These are phyloP conservation scores for Seriola rivoliana DNA, from an alignment of 2,113 vertebrate species.

Conservation along the genomic window DNA sequence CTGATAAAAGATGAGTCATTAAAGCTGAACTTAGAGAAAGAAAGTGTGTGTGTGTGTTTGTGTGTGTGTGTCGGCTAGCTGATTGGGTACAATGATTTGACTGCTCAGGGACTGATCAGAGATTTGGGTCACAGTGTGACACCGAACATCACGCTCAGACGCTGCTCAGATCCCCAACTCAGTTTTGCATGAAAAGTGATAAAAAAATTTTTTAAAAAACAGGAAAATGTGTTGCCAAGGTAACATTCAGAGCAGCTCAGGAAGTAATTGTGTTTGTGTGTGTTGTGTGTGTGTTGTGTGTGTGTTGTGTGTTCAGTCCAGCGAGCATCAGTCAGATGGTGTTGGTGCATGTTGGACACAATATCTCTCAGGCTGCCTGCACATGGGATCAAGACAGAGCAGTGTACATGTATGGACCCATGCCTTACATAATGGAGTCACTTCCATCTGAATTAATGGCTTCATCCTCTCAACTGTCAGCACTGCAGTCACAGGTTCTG, in stretches of 20 bases:
- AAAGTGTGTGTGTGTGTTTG: background rate
- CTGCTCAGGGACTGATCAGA: constrained; percentile 21
- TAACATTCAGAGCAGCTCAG: constrained; percentile 40
- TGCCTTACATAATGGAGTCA: constrained; percentile 37
- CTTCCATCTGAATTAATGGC: constrained; percentile 44
- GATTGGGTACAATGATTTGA: constrained; percentile 1
- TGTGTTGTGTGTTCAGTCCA: constrained; percentile 39
- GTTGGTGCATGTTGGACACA: constrained; percentile 17
- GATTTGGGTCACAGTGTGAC: constrained; percentile 46
- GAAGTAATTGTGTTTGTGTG: constrained; percentile 10
- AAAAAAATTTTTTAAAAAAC: background rate
- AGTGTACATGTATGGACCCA: background rate
- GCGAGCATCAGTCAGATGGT: constrained; percentile 54
- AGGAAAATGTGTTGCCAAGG: constrained; percentile 60
- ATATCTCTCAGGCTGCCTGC: constrained; percentile 18
- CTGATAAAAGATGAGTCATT: constrained; percentile 61
- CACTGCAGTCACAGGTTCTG: constrained; percentile 47
- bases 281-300: constrained; percentile 7
- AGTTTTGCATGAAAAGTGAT: background rate
- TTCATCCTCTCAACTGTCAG: constrained; percentile 11
- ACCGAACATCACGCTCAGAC: background rate
- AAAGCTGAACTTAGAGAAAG: constrained; percentile 41
- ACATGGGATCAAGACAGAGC: background rate
- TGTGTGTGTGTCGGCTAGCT: background rate
- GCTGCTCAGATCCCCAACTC: background rate